A percentile compares a stretch with the other conserved stretches of the same genome.
Conservation (phyloP, 2,797 vertebrate species). For the Atherinosoma microstoma region DNA sequence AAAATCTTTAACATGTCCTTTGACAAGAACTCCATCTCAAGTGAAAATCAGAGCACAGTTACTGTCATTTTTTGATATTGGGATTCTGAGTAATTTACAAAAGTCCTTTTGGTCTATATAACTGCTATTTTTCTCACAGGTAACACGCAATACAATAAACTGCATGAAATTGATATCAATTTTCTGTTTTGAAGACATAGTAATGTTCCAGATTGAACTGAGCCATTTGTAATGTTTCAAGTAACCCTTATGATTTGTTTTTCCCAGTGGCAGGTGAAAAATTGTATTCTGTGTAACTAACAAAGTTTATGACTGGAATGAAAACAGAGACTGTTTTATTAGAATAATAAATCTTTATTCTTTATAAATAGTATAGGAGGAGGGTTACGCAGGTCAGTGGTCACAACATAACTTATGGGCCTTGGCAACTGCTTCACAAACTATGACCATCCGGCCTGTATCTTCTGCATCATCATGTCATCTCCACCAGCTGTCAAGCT, state of each 20-base stretch:
- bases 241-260: neutral
- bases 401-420: constrained; percentile 61
- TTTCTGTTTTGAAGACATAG: too few species aligned
- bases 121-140: neutral
- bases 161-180: neutral
- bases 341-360: constrained; percentile 74
- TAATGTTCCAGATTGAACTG: neutral
- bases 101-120: neutral
- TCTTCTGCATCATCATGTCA: constrained; percentile 29
- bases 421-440: constrained; percentile 44
- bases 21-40: neutral
- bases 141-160: neutral
- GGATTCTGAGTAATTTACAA: neutral
- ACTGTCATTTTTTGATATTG: too few species aligned
- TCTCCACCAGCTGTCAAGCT: constrained; percentile 40
- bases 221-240: neutral
- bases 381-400: constrained; percentile 62
- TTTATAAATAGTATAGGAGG: constrained; percentile 76
- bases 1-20: neutral
- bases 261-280: neutral
- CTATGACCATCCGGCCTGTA: constrained; percentile 25
- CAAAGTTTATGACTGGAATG: neutral
- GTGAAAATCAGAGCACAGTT: neutral
- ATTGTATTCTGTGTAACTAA: neutral
- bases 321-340: constrained; percentile 26